Conservation (phyloP, 2,888 invertebrate species). For the Andrena marginata region DNA sequence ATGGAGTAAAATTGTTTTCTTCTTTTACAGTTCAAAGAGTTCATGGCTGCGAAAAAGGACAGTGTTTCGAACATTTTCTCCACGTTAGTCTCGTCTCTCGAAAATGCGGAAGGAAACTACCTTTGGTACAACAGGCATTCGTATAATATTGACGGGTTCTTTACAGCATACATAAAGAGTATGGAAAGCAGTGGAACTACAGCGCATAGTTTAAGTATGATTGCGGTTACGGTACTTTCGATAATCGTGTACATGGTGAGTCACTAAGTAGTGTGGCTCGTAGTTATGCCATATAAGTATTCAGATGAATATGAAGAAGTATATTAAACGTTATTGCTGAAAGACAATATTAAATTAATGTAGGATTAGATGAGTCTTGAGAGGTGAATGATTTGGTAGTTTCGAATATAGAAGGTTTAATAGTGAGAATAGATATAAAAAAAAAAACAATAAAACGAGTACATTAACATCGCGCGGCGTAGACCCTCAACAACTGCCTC, state of each 20-base stretch:
- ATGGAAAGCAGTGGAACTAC: background rate
- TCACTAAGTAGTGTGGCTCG: background rate
- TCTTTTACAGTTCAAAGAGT: slow-evolving; percentile 16
- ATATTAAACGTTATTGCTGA: no score
- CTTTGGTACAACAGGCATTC: slow-evolving; percentile 45
- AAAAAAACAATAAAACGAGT: no score
- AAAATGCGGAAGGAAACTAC: slow-evolving; percentile 54
- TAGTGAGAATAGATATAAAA: no score
- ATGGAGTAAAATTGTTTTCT: background rate
- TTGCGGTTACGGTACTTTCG: slow-evolving; percentile 13
- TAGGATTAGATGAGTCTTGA: no score
- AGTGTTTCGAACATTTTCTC: slow-evolving; percentile 23
- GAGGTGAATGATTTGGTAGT: no score
- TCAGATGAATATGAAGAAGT: no score
- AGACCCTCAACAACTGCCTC: no score
- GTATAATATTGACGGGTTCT: background rate
- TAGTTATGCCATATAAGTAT: background rate
- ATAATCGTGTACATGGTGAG: slow-evolving; percentile 13
- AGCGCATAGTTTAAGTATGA: background rate
- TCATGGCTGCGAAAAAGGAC: slow-evolving; percentile 15
- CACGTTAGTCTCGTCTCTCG: slow-evolving; percentile 38
- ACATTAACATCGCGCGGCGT: no score
- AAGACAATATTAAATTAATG: no score
- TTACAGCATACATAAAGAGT: accelerated
- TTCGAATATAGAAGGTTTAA: no score